A percentile compares a stretch with the other conserved stretches of the same genome.
Evolutionary conservation across 2,888 invertebrate species (phyloP).

Genomic region (Suillia variegata): DNA sequence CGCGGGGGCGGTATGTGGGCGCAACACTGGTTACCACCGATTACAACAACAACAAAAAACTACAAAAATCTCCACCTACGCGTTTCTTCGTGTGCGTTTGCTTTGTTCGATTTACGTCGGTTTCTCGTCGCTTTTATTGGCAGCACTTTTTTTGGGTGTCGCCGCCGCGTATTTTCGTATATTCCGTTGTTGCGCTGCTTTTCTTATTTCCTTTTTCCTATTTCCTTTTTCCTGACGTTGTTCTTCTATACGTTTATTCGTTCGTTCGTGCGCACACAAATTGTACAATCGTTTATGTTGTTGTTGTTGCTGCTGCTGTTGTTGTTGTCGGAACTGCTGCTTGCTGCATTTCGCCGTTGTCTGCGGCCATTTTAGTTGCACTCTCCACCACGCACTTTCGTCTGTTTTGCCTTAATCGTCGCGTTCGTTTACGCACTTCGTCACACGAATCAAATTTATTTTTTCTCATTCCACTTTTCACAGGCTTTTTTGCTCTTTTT

Average conservation of each 20-base stretch:
- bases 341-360: not conserved
- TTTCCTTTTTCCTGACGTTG: not conserved
- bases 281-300: no score
- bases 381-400: not conserved
- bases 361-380: conserved; percentile 3
- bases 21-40: no score
- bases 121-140: not conserved
- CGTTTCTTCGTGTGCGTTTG: no score
- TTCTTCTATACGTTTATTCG: not conserved
- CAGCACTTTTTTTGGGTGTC: conserved; percentile 1
- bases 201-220: no score
- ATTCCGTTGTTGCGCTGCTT: no score
- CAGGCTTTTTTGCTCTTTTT: no score
- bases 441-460: not conserved
- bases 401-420: not conserved
- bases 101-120: no score
- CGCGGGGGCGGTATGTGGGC: no score
- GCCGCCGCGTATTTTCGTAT: not conserved
- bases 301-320: no score
- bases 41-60: no score
- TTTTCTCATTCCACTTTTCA: not conserved
- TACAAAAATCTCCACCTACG: not conserved
- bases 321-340: no score
- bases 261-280: no score
- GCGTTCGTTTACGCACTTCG: not conserved